Base-by-base conservation (phyloP, 2,888 invertebrate genomes). In the Heterodera filipjevi region DNA sequence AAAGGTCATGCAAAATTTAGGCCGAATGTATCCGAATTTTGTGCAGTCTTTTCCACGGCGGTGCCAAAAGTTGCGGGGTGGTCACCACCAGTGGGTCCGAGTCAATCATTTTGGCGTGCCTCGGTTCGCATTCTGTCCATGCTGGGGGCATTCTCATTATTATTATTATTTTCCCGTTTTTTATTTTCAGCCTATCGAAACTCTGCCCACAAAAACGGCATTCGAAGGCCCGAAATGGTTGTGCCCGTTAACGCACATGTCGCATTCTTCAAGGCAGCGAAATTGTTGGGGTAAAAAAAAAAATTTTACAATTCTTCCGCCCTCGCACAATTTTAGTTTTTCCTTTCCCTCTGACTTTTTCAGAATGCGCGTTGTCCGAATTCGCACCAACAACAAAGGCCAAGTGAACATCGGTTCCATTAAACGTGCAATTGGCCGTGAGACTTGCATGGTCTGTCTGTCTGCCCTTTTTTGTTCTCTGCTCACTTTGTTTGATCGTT, bases 41-140 rank as follows among this genome's bases (percentile, higher is more conserved):
- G 33, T 84, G 86, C 84, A 92, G 92, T 81, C 91, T 99, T 84
- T 99, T 96, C 90, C 93, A 95, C 89, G 99, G 97, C 0, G 93
- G 93, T 78, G 91, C 92, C 0, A 90, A 92, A 32, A 91, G 93
- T 78, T 95, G 96, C 90, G 92, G 92, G 71, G 89, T 90, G 44
- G 94, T 98, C 92, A 96, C 97, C 1, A 94, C 94, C 44, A 98
- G 99, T 64, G 99, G 98, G 53, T 97, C 99, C 0, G 99, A 99
- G 90, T 97, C 97, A 30, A 97, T 99, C 85, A 91, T 98, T 82
- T 93, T 99, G 93, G 99, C 96, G 0, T 96, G 96, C 90, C 95
- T 97, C 89, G 82, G 82, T 82, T 39, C 12, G 30, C 30, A 46
- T 30, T 71, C 30, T 53, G 0, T n/a, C n/a, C n/a, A n/a, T n/a